These are phyloP conservation scores for Odiellus spinosus DNA, from an alignment of 2,888 invertebrate genomes.

Conservation along the genomic window DNA sequence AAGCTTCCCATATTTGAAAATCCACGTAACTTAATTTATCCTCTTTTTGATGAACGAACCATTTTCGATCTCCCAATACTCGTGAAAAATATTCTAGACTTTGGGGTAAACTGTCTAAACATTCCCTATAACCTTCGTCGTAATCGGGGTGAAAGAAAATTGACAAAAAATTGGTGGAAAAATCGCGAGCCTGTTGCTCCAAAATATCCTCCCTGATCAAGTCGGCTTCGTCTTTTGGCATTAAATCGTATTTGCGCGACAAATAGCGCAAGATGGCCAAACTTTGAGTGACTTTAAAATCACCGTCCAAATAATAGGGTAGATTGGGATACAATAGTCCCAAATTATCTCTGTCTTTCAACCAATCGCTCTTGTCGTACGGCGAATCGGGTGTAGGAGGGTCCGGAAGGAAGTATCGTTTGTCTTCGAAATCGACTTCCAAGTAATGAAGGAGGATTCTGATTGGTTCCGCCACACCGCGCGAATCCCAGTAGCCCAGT, in stretches of 20 bases:
- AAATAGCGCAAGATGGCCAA: slow-evolving; percentile 22
- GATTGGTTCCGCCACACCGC: not conserved
- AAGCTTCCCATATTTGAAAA: slow-evolving; percentile 32
- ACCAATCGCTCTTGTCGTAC: slow-evolving; percentile 17
- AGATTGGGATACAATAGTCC: slow-evolving; percentile 30
- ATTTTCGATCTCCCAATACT: slow-evolving; percentile 19
- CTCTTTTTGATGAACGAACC: slow-evolving; percentile 21
- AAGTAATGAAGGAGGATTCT: not conserved
- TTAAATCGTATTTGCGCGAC: slow-evolving; percentile 16
- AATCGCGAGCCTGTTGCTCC: slow-evolving; percentile 25
- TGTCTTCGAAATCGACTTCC: not conserved
- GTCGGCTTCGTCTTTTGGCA: slow-evolving; percentile 8
- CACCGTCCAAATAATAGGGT: slow-evolving; percentile 31
- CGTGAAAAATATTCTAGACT: slow-evolving; percentile 10
- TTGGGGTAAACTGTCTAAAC: slow-evolving; percentile 9
- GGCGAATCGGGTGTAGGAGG: not conserved
- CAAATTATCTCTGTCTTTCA: slow-evolving; percentile 18
- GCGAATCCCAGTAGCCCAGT: not conserved
- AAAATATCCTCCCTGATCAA: slow-evolving; percentile 12
- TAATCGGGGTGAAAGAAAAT: slow-evolving; percentile 28
- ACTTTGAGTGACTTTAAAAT: slow-evolving; percentile 28
- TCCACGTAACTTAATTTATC: slow-evolving; percentile 28
- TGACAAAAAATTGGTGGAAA: slow-evolving; percentile 30
- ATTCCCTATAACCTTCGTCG: slow-evolving; percentile 10
- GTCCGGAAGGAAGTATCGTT: not conserved